phyloP scores from a whole-genome alignment of 2,797 vertebrate species.

The Orientallactaga sibirica region DNA sequence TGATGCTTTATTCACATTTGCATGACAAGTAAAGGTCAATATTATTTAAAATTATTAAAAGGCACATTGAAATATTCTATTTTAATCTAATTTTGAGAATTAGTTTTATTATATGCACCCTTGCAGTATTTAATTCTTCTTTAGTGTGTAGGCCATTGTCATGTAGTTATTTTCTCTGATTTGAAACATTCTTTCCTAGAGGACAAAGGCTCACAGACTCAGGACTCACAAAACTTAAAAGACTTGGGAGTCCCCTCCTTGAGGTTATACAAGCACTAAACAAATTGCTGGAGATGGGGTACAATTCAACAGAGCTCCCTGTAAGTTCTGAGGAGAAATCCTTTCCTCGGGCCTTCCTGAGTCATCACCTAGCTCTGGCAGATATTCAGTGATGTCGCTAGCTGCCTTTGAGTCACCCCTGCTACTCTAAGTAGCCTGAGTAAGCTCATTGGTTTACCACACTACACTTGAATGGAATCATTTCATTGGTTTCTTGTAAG shows the following conservation, averaged over 20 bases:
- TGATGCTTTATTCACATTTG: slow-evolving; percentile 36
- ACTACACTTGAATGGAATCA: background rate
- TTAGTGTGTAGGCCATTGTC: background rate
- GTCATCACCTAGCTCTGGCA: no score
- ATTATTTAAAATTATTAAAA: slow-evolving; percentile 67
- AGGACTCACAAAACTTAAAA: background rate
- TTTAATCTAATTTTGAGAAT: slow-evolving; percentile 35
- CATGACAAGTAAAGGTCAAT: slow-evolving; percentile 33
- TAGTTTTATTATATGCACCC: background rate
- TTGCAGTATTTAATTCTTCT: slow-evolving; percentile 48
- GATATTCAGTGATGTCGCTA: background rate
- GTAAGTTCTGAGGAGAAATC: background rate
- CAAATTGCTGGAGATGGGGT: background rate
- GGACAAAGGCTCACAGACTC: background rate
- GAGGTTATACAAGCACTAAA: background rate
- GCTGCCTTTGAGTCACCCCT: background rate
- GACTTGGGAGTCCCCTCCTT: background rate
- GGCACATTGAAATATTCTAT: background rate
- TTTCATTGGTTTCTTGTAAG: background rate
- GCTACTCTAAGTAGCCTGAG: background rate
- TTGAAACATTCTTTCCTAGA: background rate
- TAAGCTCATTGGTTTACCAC: background rate
- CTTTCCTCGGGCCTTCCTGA: background rate
- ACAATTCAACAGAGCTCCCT: background rate
- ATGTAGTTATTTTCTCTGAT: background rate